Percentiles rank a stretch among this genome's conserved stretches.
phyloP scores from a whole-genome alignment of 2,888 invertebrate species.

The Hemicrepidius hirtus region DNA sequence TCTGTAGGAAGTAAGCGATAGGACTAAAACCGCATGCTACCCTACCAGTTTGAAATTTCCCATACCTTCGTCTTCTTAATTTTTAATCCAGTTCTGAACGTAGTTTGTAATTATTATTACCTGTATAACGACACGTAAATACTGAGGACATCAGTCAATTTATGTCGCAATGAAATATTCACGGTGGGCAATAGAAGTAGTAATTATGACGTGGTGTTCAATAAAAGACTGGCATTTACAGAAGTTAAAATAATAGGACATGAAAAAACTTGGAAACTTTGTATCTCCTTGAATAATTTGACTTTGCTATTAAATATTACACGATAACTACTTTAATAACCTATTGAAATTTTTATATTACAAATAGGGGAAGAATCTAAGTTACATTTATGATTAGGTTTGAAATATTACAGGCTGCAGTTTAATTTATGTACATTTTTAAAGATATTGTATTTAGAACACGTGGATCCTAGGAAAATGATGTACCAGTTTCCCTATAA shows the following conservation, averaged over 20 bases:
- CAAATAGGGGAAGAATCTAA: no score
- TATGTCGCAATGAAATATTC: conserved; percentile 23
- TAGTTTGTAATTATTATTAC: conserved; percentile 41
- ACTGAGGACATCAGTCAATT: conserved; percentile 14
- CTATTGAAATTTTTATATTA: no score
- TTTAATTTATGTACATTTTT: no score
- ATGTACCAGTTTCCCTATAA: no score
- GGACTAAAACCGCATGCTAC: conserved; percentile 42
- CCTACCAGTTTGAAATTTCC: conserved; percentile 34
- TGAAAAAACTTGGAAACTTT: background rate
- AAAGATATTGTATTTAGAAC: no score
- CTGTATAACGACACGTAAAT: conserved; percentile 1
- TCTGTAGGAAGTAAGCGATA: conserved; percentile 36
- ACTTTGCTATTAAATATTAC: no score
- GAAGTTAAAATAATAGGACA: background rate
- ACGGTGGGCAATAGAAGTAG: conserved; percentile 5
- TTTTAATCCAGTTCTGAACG: conserved; percentile 46
- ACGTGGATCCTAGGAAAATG: no score
- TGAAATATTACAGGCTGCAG: no score
- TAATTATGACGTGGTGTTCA: conserved; percentile 30
- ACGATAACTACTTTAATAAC: no score
- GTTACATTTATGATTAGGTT: no score
- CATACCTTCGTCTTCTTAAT: conserved; percentile 44
- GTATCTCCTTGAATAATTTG: no score
- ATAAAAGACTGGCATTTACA: background rate